Evolutionary conservation across 2,113 vertebrate species (phyloP).

Genomic region (Rynchops niger): DNA sequence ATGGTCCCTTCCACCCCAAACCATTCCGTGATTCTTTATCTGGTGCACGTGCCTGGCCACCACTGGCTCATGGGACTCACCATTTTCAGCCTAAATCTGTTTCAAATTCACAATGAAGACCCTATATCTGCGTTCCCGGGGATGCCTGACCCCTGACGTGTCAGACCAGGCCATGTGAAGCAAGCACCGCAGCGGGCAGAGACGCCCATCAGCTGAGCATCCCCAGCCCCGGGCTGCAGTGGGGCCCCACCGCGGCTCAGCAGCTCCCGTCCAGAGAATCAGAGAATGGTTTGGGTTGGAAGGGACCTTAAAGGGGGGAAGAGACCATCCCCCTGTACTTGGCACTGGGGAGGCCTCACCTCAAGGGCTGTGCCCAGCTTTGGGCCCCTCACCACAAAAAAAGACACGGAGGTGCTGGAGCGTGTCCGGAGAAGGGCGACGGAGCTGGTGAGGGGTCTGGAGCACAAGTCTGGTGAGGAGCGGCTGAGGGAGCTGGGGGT

Average conservation of each 20-base stretch:
- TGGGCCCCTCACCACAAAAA: no score
- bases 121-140: accelerated
- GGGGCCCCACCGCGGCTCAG: neutral
- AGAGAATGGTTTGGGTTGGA: neutral
- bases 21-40: neutral
- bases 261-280: neutral
- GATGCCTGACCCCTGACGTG: accelerated
- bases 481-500: no score
- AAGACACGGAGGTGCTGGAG: no score
- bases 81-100: neutral
- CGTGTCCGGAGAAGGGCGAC: no score
- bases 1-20: neutral
- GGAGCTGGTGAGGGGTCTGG: no score
- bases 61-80: neutral
- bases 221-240: neutral
- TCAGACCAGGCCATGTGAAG: neutral
- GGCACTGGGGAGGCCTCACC: no score
- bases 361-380: no score
- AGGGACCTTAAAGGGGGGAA: neutral
- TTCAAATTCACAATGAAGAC: neutral
- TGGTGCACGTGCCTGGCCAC: accelerated
- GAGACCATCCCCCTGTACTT: no score
- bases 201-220: neutral
- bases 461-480: no score
- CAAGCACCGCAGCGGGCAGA: accelerated